Evolutionary conservation across 2,888 invertebrate genomes (phyloP), one percentile per base, ranked within the genome.

Genomic region (Serripes groenlandicus): DNA sequence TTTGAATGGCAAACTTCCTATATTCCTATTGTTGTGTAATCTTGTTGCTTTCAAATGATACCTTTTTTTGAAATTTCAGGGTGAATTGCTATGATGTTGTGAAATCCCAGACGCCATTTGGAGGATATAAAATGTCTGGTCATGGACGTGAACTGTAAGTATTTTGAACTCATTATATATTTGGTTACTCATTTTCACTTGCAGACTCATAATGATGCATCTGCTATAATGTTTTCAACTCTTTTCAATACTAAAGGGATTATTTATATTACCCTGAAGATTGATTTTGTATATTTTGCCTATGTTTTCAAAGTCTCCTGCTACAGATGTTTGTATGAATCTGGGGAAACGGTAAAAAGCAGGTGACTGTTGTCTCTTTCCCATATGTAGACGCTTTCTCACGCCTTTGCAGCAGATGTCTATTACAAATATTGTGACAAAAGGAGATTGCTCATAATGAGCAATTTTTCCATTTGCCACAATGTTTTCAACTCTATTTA

Each of bases 91-190:
- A 92, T 78, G 92, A 92, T 66, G 83, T 90, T 21, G 80, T 91
- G 3, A 87, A 83, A n/a, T 78, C 89, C 15, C 91, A 91, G 77
- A 89, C 92, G 26, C 91, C 92, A 49, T 92, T 93, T 86, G 92
- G 92, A 56, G 92, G 92, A 26, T 93, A 90, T 75, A 92, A 93
- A 78, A 90, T 90, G 84, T 91, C 91, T 7, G 99, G 99, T 2
- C 96, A 97, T 91, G 99, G 99, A 1, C 96, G 99, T 85, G 99
- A 99, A 95, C 96, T 98, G 92, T 92, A 85, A 88, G 92, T 89
- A 35, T 35, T 1, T 42, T 26, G 54, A 5, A n/a, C n/a, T n/a
- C n/a, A n/a, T n/a, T n/a, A n/a, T n/a, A n/a, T n/a, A n/a, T n/a
- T n/a, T n/a, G n/a, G n/a, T n/a, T n/a, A n/a, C n/a, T n/a, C n/a